A percentile compares a stretch with the other conserved stretches of the same genome.
phyloP scores from a whole-genome alignment of 2,888 invertebrate genomes.

The Caenorhabditis sp. region DNA sequence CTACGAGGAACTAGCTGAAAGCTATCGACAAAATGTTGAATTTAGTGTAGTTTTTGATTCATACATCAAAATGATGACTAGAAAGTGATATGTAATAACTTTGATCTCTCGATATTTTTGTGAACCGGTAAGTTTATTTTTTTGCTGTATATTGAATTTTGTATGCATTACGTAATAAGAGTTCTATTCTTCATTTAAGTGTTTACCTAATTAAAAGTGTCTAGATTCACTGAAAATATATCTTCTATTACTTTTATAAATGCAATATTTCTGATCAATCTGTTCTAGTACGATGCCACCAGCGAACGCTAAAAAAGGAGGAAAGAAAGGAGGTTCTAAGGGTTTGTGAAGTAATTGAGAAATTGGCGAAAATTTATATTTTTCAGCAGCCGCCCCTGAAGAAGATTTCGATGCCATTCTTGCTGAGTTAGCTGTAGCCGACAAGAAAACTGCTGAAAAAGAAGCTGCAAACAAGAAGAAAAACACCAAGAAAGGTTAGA shows the following conservation, averaged over 20 bases:
- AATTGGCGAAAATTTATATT: not conserved
- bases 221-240: too few species aligned
- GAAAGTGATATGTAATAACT: not conserved
- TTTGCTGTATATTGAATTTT: not conserved
- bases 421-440: constrained; percentile 58
- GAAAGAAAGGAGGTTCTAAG: constrained; percentile 36
- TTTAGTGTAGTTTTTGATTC: constrained; percentile 11
- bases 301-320: constrained; percentile 41
- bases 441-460: constrained; percentile 46
- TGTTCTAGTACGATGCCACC: too few species aligned
- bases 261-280: too few species aligned
- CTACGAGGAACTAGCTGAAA: constrained; percentile 3
- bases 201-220: not conserved
- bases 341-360: not conserved
- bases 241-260: not conserved
- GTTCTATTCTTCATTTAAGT: not conserved
- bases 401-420: constrained; percentile 68
- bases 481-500: constrained; percentile 41
- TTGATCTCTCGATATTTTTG: not conserved
- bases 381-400: constrained; percentile 32
- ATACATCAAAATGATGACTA: constrained; percentile 29
- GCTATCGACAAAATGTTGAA: constrained; percentile 22
- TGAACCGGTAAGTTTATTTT: too few species aligned
- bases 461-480: constrained; percentile 52
- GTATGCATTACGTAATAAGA: not conserved